Base-by-base conservation (phyloP, 2,113 vertebrate species). In the Podarcis raffonei region DNA sequence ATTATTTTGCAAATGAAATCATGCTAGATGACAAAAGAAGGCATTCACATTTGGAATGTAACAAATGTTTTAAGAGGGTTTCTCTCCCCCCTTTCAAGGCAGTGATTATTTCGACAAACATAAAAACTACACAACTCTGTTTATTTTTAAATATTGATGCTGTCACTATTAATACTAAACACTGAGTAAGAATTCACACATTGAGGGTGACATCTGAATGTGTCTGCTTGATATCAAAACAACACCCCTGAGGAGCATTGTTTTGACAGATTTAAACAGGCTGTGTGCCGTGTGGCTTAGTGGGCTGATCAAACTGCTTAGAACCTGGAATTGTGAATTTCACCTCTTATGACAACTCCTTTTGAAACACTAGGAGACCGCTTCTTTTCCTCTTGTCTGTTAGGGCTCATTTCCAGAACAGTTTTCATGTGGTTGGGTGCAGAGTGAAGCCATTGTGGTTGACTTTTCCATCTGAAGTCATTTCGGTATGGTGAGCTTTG, bases 101-200 rank as follows among this genome's bases (percentile, higher is more conserved):
- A 48, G 91, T 89, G 42, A 18, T n/a, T 92, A 95, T 92, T 91
- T 92, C 93, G 89, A 94, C 94, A 87, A 92, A 94, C 89, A 79
- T 91, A 90, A 89, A 93, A 92, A 91, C 86, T 68, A 91, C 94
- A 92, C 82, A 94, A 93, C 84, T 94, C 93, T 94, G 93, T 96
- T 96, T 97, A 94, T 96, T 96, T 97, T 96, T 82, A 96, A 97
- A 97, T 97, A 97, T 96, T 96, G 94, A 96, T 95, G 95, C 90
- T 95, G 94, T 95, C 95, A 93, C 95, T 96, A 95, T 96, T 96
- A 94, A 94, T 87, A 90, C 94, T 94, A 96, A 97, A 96, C 94
- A 95, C 91, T 93, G 96, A 96, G 95, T 95, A 97, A 96, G 94
- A 96, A 95, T 96, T 97, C 96, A 97, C 96, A 96, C 96, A 95